Evolutionary conservation across 2,113 vertebrate genomes (phyloP).

Genomic region (Notarius quadriscutis): DNA sequence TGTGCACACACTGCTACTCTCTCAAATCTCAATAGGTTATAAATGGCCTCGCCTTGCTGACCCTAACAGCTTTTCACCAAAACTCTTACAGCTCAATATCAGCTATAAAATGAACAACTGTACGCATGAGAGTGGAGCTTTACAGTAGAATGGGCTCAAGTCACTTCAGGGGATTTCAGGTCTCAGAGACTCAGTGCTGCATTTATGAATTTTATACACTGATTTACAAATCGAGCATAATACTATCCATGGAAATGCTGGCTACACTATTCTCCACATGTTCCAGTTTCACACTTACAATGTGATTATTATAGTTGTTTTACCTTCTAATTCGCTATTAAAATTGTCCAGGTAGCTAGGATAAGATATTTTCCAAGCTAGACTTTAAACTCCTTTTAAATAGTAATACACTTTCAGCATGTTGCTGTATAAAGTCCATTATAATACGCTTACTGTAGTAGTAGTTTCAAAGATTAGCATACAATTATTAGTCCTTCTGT

Average conservation of each 20-base stretch:
- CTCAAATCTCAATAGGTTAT: constrained; percentile 27
- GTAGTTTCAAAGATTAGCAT: neutral
- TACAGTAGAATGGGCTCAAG: constrained; percentile 13
- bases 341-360: neutral
- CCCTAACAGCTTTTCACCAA: constrained; percentile 39
- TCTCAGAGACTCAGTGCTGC: neutral
- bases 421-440: neutral
- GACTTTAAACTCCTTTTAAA: neutral
- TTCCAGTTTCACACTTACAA: neutral
- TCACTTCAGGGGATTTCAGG: neutral
- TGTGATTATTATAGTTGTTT: neutral
- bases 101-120: constrained; percentile 39
- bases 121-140: constrained; percentile 22
- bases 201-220: neutral
- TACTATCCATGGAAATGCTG: neutral
- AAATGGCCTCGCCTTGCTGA: constrained; percentile 43
- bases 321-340: neutral
- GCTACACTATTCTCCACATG: neutral
- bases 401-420: neutral
- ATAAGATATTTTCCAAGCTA: neutral
- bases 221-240: neutral
- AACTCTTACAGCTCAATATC: constrained; percentile 43
- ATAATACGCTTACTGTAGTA: neutral
- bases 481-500: neutral
- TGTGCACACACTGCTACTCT: neutral